Base-by-base conservation (phyloP, 2,113 vertebrate genomes). In the Eulemur rufifrons region DNA sequence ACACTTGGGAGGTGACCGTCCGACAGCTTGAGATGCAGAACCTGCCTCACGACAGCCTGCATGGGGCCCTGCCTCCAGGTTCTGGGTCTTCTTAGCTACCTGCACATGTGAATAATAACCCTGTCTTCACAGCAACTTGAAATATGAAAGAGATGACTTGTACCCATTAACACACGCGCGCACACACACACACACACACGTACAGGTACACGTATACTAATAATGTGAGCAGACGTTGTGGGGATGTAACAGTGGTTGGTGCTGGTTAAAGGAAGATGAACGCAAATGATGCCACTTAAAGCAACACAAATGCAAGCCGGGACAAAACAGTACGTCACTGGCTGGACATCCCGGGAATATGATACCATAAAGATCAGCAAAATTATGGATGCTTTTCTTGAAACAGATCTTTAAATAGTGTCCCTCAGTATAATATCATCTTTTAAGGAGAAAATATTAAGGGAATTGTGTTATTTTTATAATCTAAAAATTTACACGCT, bases 391-490 rank as follows among this genome's bases (percentile, higher is more conserved):
- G 11, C 61, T 59, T 66, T 52, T 95, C 91, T 92, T 47, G 39
- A 89, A 96, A 82, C 2, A 34, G 21, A 54, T 45, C 34, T 94
- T 90, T 90, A 91, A 86, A 63, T 66, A 69, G 68, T 77, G 68
- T 27, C 13, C 15, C 34, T 92, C 9, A 54, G 18, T 45, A 73
- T 91, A 56, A 80, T 45, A 34, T 14, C n/a, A 42, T 21, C 39
- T 71, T 89, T 80, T 56, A 77, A 90, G n/a, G 34, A 95, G 42
- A 8, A 93, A 29, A 76, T 91, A 69, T 78, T 91, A 69, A 56
- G 50, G 45, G 32, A 77, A 20, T 39, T 92, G 77, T 92, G 34
- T 82, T 80, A 74, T 88, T 97, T 95, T 47, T 89, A 6, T 86
- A 78, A 82, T 56, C 34, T 86, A 71, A 91, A 89, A 45, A 71